Percentiles rank a stretch among this genome's conserved stretches.
Conservation (phyloP, 2,113 vertebrate genomes). For the Oryzias celebensis region DNA sequence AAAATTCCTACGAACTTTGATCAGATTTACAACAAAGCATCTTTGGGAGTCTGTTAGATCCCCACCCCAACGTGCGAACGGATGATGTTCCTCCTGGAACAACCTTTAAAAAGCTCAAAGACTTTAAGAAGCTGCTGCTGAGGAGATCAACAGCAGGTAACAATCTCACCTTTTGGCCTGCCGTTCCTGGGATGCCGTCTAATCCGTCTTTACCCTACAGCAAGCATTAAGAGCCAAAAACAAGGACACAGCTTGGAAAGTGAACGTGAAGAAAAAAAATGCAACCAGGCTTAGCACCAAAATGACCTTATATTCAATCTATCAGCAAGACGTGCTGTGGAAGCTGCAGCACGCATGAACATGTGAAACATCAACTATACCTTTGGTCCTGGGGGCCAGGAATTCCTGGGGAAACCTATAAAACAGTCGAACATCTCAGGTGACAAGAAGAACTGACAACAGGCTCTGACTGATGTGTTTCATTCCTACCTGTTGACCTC, state of each 20-base stretch:
- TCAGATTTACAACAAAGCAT: too few relatives aligned
- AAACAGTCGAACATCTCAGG: not conserved
- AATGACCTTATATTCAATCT: too few relatives aligned
- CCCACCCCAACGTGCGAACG: too few relatives aligned
- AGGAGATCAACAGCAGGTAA: not conserved
- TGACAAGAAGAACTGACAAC: not conserved
- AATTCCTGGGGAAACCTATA: conserved; percentile 69
- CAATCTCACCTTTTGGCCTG: conserved; percentile 74
- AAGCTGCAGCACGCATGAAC: not conserved
- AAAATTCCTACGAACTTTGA: too few relatives aligned
- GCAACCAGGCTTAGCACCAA: not conserved
- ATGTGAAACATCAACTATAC: conserved; percentile 12
- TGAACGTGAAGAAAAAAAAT: not conserved
- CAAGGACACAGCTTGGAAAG: not conserved
- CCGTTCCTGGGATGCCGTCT: conserved; percentile 64
- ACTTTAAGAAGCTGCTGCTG: not conserved
- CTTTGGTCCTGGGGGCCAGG: conserved; percentile 75
- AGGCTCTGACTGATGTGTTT: not conserved
- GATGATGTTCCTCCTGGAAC: too few relatives aligned
- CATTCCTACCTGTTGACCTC: conserved; percentile 72
- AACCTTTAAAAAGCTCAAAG: too few relatives aligned
- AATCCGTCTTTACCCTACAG: conserved; percentile 76
- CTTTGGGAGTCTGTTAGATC: too few relatives aligned
- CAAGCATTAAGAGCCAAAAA: not conserved
- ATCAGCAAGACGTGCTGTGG: not conserved